phyloP scores from a whole-genome alignment of 1,140 invertebrate genomes.

The Anoplophora glabripennis region DNA sequence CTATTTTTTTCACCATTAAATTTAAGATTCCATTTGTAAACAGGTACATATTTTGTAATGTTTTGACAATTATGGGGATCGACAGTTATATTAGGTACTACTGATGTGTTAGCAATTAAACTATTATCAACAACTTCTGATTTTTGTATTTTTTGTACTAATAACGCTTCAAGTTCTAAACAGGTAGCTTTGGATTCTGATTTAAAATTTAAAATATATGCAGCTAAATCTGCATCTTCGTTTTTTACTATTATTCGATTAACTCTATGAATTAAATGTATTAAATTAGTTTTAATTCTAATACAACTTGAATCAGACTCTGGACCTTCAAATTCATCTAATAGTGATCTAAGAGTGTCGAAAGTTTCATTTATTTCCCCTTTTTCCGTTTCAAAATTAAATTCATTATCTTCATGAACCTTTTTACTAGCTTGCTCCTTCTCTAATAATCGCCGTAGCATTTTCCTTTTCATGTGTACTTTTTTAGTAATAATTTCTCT shows the following conservation, averaged over 20 bases:
- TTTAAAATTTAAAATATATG: conserved; percentile 1
- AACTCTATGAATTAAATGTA: conserved; percentile 5
- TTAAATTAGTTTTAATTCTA: conserved; percentile 2
- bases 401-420: background rate
- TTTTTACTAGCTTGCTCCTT: background rate
- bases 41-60: conserved; percentile 1
- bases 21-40: conserved; percentile 7
- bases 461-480: background rate
- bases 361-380: background rate
- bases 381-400: background rate
- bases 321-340: conserved; percentile 10
- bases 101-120: background rate
- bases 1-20: background rate
- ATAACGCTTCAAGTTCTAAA: conserved; percentile 8
- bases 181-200: conserved; percentile 1
- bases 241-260: background rate
- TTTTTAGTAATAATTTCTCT: background rate
- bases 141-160: background rate
- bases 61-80: background rate
- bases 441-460: background rate
- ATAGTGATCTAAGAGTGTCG: background rate
- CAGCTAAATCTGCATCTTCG: background rate
- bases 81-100: background rate
- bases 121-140: background rate
- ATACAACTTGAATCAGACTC: conserved; percentile 4